Percentiles rank a stretch among this genome's conserved stretches.
phyloP scores from a whole-genome alignment of 2,797 vertebrate species.

The Phoxinus dragarum region DNA sequence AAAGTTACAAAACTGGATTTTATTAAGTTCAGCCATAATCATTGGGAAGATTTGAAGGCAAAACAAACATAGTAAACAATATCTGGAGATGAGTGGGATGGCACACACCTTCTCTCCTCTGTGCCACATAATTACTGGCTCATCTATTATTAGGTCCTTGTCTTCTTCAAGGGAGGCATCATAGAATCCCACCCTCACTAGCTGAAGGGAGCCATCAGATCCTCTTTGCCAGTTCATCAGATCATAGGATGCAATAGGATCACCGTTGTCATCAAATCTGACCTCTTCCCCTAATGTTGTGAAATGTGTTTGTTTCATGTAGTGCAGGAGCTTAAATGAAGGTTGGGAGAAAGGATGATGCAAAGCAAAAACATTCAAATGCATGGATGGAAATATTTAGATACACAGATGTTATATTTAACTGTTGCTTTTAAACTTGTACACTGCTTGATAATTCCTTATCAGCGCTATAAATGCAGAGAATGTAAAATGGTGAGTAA shows the following conservation, averaged over 20 bases:
- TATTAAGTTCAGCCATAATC: constrained; percentile 15
- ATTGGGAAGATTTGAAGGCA: too few relatives aligned
- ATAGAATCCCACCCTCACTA: too few relatives aligned
- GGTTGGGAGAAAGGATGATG: background rate
- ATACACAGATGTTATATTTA: background rate
- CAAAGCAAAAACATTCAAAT: background rate
- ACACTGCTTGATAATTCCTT: background rate
- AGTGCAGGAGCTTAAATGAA: constrained; percentile 70
- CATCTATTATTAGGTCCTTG: too few relatives aligned
- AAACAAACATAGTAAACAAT: too few relatives aligned
- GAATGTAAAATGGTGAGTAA: background rate
- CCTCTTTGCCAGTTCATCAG: constrained; percentile 77
- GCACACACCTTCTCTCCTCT: too few relatives aligned
- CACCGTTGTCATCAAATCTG: constrained; percentile 77
- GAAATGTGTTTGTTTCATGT: constrained; percentile 75
- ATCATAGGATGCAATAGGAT: constrained; percentile 79
- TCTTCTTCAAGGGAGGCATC: too few relatives aligned
- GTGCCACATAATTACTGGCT: too few relatives aligned
- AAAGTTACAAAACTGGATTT: constrained; percentile 30
- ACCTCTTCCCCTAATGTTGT: constrained; percentile 71
- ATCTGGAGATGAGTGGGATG: too few relatives aligned
- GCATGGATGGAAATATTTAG: background rate
- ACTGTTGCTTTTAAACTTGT: background rate
- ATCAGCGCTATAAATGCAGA: background rate
- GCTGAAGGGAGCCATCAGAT: constrained; percentile 69